Conservation (phyloP, 2,113 vertebrate species). For the Atractosteus spatula region DNA sequence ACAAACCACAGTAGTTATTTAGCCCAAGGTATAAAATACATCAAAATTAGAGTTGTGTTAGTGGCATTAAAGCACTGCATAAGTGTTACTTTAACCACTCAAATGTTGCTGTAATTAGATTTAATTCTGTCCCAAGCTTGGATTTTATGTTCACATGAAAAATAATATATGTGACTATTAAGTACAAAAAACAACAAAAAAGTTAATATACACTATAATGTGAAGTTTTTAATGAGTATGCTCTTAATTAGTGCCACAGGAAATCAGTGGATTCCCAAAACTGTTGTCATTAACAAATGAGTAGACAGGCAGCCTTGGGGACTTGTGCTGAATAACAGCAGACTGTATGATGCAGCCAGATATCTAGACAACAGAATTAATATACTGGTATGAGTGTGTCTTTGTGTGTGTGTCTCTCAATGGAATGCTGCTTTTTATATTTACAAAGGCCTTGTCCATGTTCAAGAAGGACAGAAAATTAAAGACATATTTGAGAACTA, state of each 20-base stretch:
- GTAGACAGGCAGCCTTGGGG: slow-evolving; percentile 45
- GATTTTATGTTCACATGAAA: too few species aligned
- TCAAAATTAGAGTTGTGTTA: too few species aligned
- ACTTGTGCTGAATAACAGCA: slow-evolving; percentile 51
- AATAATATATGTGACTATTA: too few species aligned
- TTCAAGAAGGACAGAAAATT: neutral
- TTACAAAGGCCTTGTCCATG: neutral
- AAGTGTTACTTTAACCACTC: too few species aligned
- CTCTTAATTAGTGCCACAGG: slow-evolving; percentile 64
- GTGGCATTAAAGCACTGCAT: too few species aligned
- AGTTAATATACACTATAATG: slow-evolving; percentile 46
- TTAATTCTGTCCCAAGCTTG: too few species aligned
- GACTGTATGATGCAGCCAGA: slow-evolving; percentile 13
- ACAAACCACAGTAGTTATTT: too few species aligned
- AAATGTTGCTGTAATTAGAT: too few species aligned
- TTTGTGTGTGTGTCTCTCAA: slow-evolving; percentile 6
- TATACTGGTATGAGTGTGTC: neutral
- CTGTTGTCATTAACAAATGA: slow-evolving; percentile 62
- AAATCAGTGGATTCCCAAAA: slow-evolving; percentile 59
- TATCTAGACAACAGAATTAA: neutral
- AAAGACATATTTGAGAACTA: neutral
- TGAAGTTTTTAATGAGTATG: slow-evolving; percentile 60
- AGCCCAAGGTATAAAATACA: too few species aligned
- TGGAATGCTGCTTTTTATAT: neutral
- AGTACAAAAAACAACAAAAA: slow-evolving; percentile 25